Evolutionary conservation across 92 coral and sea anemone species (phyloP).

Genomic region (Anthopleura xanthogrammica): DNA sequence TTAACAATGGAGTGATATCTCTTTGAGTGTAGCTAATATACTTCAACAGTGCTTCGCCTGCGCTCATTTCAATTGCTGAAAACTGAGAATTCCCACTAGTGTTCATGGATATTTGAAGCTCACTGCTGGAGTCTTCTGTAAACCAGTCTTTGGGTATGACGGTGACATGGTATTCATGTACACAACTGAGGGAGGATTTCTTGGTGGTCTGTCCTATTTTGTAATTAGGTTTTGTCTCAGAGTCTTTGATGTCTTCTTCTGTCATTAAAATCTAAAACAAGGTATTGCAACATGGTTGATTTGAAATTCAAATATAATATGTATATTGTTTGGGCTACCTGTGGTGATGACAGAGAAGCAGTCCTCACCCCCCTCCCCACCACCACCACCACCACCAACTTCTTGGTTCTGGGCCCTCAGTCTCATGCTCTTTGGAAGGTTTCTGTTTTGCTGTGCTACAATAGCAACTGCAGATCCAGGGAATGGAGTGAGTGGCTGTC

Average conservation of each 20-base stretch:
- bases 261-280: slow-evolving; percentile 57
- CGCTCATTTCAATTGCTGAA: slow-evolving; percentile 64
- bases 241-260: slow-evolving; percentile 61
- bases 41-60: slow-evolving; percentile 65
- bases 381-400: too few relatives aligned
- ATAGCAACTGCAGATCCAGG: too few relatives aligned
- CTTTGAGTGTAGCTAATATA: slow-evolving; percentile 79
- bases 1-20: slow-evolving; percentile 65
- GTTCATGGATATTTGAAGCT: slow-evolving; percentile 3
- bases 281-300: too few relatives aligned
- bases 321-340: too few relatives aligned
- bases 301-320: too few relatives aligned
- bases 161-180: slow-evolving; percentile 69
- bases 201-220: slow-evolving; percentile 53
- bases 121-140: slow-evolving; percentile 17
- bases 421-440: too few relatives aligned
- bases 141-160: slow-evolving; percentile 77
- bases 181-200: slow-evolving; percentile 51
- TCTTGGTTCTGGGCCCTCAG: too few relatives aligned
- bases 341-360: too few relatives aligned
- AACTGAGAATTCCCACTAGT: slow-evolving; percentile 49
- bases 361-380: too few relatives aligned
- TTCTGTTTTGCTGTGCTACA: too few relatives aligned
- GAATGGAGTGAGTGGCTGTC: too few relatives aligned
- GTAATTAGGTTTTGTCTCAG: slow-evolving; percentile 44